phyloP scores from a whole-genome alignment of 35 echinoderm and acorn worm genomes.

The Ophioderma brevispina region DNA sequence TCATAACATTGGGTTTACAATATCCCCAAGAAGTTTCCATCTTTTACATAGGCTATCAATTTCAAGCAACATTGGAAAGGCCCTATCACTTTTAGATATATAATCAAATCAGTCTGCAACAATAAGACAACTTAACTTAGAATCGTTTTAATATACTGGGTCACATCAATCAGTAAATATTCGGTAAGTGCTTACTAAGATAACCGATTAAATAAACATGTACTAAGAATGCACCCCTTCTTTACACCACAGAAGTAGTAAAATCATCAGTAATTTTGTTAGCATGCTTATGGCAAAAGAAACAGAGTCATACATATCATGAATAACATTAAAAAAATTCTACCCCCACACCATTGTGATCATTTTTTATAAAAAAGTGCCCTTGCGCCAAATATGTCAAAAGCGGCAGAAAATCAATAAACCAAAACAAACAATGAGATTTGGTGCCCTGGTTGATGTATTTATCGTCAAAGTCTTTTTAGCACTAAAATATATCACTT shows the following conservation, averaged over 20 bases:
- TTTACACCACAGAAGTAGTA: not conserved
- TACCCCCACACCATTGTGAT: not conserved
- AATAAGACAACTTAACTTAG: not conserved
- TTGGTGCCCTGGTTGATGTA: too few relatives aligned
- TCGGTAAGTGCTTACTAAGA: not conserved
- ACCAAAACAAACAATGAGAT: not conserved
- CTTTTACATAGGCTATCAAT: not conserved
- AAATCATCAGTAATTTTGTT: not conserved
- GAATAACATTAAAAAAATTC: not conserved
- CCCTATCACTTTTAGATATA: not conserved
- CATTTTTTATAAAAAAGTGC: not conserved
- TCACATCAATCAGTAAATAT: not conserved
- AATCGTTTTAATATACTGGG: not conserved
- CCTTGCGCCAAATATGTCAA: not conserved
- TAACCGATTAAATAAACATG: not conserved
- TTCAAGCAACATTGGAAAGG: not conserved
- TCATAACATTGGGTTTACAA: not conserved
- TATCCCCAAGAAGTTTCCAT: not conserved
- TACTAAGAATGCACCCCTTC: too few relatives aligned
- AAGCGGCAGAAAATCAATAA: not conserved
- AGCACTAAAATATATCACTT: too few relatives aligned
- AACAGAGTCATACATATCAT: too few relatives aligned
- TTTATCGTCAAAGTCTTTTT: too few relatives aligned
- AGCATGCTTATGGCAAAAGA: not conserved
- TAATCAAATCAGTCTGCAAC: not conserved